These are phyloP conservation scores for Psix sp. DNA, from an alignment of 1,140 invertebrate genomes.

Conservation along the genomic window DNA sequence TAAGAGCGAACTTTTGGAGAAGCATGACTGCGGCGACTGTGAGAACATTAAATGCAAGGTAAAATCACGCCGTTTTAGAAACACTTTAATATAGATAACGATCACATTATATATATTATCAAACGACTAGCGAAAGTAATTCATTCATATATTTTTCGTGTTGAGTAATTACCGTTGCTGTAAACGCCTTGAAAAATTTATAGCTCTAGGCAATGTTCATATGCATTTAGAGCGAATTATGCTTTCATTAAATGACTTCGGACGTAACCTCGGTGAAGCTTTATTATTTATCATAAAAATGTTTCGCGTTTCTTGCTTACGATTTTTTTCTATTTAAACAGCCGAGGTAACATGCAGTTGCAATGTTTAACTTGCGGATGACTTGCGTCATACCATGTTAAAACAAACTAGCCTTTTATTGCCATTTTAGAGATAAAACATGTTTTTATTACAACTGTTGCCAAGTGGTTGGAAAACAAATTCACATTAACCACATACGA, in stretches of 20 bases:
- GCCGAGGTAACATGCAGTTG: constrained; percentile 14
- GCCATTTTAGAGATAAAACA: constrained; percentile 9
- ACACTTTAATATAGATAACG: no score
- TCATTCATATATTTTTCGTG: no score
- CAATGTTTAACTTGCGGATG: constrained; percentile 6
- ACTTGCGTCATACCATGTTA: constrained; percentile 17
- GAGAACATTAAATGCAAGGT: constrained; percentile 72
- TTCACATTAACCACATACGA: no score
- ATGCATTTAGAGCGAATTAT: constrained; percentile 25
- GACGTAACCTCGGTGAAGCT: background rate
- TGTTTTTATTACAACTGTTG: constrained; percentile 30
- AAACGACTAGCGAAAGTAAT: no score
- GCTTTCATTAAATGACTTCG: constrained; percentile 30
- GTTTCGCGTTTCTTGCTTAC: constrained; percentile 14
- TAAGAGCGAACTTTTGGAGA: constrained; percentile 69
- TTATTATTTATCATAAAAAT: constrained; percentile 42
- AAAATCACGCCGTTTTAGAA: constrained; percentile 14
- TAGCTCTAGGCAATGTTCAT: no score
- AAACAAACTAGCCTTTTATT: constrained; percentile 31
- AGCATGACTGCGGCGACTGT: constrained; percentile 70
- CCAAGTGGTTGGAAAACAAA: constrained; percentile 10
- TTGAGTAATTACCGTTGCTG: no score
- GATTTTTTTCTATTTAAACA: constrained; percentile 27
- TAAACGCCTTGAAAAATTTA: no score
- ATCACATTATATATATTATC: no score